Evolutionary conservation across 1,140 invertebrate species (phyloP).

Genomic region (Zaprionus inermis): DNA sequence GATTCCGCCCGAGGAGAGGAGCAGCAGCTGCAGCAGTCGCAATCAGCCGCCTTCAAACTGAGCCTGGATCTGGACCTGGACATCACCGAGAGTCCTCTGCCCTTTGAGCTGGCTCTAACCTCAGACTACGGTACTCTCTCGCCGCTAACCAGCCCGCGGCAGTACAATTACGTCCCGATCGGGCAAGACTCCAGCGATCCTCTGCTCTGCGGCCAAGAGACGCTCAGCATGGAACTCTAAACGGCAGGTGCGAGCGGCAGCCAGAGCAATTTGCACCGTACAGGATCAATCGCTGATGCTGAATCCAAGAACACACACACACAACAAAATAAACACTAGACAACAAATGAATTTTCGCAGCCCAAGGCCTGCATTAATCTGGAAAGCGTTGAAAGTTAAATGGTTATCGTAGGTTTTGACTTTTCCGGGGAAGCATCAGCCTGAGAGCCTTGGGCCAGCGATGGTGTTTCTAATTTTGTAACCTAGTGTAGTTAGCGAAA

Average conservation of each 20-base stretch:
- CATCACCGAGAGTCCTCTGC: conserved; percentile 58
- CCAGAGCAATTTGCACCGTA: conserved; percentile 36
- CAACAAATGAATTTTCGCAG: conserved; percentile 7
- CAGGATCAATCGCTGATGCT: conserved; percentile 72
- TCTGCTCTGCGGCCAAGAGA: conserved; percentile 41
- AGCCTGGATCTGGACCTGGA: conserved; percentile 49
- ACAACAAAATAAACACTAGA: conserved; percentile 10
- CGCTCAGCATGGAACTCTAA: conserved; percentile 26
- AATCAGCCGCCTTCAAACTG: conserved; percentile 15
- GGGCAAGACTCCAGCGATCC: conserved; percentile 53
- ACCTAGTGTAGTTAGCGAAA: conserved; percentile 39
- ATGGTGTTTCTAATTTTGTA: conserved; percentile 12
- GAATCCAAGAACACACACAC: conserved; percentile 40
- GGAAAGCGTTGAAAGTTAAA: too few species aligned
- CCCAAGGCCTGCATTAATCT: neutral
- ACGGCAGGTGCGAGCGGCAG: too few species aligned
- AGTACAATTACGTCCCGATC: conserved; percentile 51
- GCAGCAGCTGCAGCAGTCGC: neutral
- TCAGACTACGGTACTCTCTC: conserved; percentile 69
- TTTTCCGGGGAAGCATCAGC: too few species aligned
- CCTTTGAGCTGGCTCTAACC: conserved; percentile 64
- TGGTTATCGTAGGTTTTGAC: too few species aligned
- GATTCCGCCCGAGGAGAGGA: conserved; percentile 45
- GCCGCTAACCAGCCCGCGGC: conserved; percentile 59
- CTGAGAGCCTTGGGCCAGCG: neutral